phyloP scores from a whole-genome alignment of 2,113 vertebrate genomes.

The Malurus alboscapulatus region DNA sequence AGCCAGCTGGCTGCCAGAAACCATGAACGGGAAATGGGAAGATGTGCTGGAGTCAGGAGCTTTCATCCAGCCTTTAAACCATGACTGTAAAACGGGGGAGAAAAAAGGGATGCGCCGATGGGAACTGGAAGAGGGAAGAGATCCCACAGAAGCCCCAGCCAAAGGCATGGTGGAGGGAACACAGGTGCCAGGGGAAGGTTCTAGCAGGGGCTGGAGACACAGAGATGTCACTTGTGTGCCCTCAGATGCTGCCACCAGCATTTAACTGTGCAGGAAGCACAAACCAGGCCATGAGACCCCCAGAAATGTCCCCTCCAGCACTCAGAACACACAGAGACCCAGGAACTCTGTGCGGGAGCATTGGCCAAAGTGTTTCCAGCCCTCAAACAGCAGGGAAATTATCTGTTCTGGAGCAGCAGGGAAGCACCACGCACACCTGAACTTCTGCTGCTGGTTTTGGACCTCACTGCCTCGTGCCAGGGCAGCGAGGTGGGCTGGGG shows the following conservation, averaged over 20 bases:
- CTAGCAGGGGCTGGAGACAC: not conserved
- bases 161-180: not conserved
- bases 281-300: not conserved
- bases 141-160: not conserved
- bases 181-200: not conserved
- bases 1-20: not conserved
- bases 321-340: not conserved
- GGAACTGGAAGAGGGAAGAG: not conserved
- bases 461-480: not conserved
- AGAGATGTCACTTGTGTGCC: not conserved
- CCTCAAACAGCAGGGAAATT: not conserved
- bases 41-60: not conserved
- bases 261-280: not conserved
- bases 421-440: not conserved
- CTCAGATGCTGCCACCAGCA: not conserved
- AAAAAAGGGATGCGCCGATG: not conserved
- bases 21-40: not conserved
- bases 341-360: not conserved
- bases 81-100: not conserved
- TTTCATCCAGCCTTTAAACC: not conserved
- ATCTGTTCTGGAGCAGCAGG: not conserved
- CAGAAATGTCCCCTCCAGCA: not conserved
- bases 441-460: not conserved
- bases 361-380: not conserved
- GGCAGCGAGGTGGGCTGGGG: not conserved